Evolutionary conservation across 1,140 invertebrate species (phyloP).

Genomic region (Cydia fagiglandana): DNA sequence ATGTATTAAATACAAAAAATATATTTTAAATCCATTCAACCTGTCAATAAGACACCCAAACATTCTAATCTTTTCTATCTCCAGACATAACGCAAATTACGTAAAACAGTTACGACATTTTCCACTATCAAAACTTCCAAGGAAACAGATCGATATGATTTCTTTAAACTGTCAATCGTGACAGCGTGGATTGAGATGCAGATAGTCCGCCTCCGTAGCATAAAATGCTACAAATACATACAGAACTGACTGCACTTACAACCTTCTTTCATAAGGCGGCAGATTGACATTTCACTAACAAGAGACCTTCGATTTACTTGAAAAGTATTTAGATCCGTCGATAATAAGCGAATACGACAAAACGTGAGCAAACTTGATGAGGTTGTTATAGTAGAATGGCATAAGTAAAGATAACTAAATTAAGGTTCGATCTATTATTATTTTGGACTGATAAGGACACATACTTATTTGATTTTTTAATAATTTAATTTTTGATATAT

Average conservation of each 20-base stretch:
- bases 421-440: not conserved
- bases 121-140: constrained; percentile 15
- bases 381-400: not conserved
- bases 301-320: constrained; percentile 30
- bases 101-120: not conserved
- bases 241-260: not conserved
- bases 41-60: not conserved
- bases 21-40: not conserved
- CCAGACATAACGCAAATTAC: constrained; percentile 5
- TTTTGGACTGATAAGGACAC: not conserved
- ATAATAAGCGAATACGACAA: constrained; percentile 21
- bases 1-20: no score
- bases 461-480: not conserved
- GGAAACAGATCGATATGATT: constrained; percentile 29
- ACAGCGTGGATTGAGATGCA: constrained; percentile 14
- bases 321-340: constrained; percentile 27
- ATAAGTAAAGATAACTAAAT: not conserved
- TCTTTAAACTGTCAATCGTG: constrained; percentile 29
- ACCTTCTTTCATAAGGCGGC: not conserved
- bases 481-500: not conserved
- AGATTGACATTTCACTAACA: constrained; percentile 26
- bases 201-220: not conserved
- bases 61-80: not conserved
- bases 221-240: not conserved
- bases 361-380: constrained; percentile 13